Base-by-base conservation (phyloP, 2,113 vertebrate species). In the Carassius carassius region DNA sequence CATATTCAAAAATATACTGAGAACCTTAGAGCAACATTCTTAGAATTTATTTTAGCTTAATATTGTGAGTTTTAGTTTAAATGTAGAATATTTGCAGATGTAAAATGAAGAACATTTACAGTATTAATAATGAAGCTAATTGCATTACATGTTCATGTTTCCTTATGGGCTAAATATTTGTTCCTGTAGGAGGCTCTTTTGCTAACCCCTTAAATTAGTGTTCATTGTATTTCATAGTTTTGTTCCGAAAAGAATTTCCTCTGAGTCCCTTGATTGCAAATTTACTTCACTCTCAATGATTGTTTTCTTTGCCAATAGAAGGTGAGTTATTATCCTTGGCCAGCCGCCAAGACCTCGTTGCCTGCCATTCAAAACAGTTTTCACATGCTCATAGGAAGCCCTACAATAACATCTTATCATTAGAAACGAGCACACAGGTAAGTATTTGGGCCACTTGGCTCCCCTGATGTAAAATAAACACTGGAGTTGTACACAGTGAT, bases 241-340 rank as follows among this genome's bases (percentile, higher is more conserved):
- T 84, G 76, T 84, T 86, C 62, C 69, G n/a, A 81, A 89, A 69
- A 83, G 65, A 83, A 86, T 88, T 90, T 90, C 88, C 78, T 88
- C 86, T 12, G 9, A 16, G 54, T 70, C 44, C 35, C 83, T 86
- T 91, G 89, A 87, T 90, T 89, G 82, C 72, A 87, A 70, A 86
- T 87, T 67, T 83, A 58, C 81, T 81, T 81, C 54, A 51, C 70
- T 60, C 75, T 65, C 73, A 13, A 32, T 60, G 49, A 47, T 85
- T 81, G 77, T 83, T 85, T 86, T 86, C 84, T 84, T 87, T 78
- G 82, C 85, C 83, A 84, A 77, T 86, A 83, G 79, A 23, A 86
- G 83, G 44, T 12, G 56, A 79, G 73, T 83, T 90, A 85, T 90
- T 91, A 76, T 83, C 29, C 14, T 87, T 90, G 90, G 90, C 83